Base-by-base conservation (phyloP, 2,888 invertebrate genomes). In the Andrena trimmerana region DNA sequence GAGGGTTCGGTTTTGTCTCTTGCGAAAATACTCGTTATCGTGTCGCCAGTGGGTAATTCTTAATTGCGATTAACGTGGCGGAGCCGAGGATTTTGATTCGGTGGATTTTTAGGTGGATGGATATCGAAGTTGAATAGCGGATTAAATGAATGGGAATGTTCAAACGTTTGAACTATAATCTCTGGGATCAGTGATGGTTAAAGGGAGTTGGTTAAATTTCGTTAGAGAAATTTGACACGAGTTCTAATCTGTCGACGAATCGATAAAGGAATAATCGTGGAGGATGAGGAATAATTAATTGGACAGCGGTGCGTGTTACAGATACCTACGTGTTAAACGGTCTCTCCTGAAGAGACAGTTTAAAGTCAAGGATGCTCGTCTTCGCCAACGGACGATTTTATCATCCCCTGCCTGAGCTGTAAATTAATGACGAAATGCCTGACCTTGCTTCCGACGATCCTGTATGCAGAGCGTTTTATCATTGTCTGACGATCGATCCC, bases 301-400 rank as follows among this genome's bases (percentile, higher is more conserved):
- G 54, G 68, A 42, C 33, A 72, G 54, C 20, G 72, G 68, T 63
- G 63, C 48, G 68, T 36, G 65, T 69, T 69, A 10, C 52, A 20
- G 66, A 54, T 76, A 71, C 42, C 42, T 16, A 42, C 83, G 82
- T 67, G 82, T 83, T 78, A 82, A 83, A 74, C 78, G 73, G 60
- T 62, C 52, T 33, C 50, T 50, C 31, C 50, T 16, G 68, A 57
- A 36, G 54, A 78, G 78, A 74, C 71, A 72, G 67, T 66, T 42
- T 78, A 62, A 76, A 82, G 81, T 84, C 79, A 86, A 88, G 88
- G 86, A 77, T 82, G 78, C 69, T 78, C 54, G 75, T 84, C 84
- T 84, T 80, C 77, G 65, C 73, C 74, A 75, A 62, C 78, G 72
- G 62, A 67, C 79, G 88, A 88, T 87, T 81, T 78, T 83, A 87